Evolutionary conservation across 2,797 vertebrate species (phyloP), one percentile per base, ranked within the genome.

Genomic region (Aeoliscus strigatus): DNA sequence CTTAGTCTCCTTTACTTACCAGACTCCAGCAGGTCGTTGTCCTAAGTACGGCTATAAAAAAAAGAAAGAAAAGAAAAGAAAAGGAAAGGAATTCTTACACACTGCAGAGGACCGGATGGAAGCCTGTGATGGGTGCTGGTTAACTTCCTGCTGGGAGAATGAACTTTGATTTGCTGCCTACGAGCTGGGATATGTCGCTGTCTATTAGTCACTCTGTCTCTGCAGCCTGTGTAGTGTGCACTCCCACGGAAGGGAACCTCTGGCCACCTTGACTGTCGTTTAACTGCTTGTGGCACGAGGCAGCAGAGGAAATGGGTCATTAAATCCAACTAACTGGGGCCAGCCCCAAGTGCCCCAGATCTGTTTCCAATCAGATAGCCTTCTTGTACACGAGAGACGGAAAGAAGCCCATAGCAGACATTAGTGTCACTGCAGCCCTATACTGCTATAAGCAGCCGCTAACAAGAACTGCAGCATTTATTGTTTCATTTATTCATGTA

Each of bases 291-390:
- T 86, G 87, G 89, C 85, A 85, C 75, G 80, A 86, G 75, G 82
- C 80, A 73, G 79, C 67, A 54, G 78, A 89, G 86, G 86, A 90
- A 90, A 88, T 86, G 85, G 86, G 84, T 88, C 85, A 88, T 89
- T 90, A 90, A 88, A 88, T 87, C 77, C 85, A 87, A 86, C 80
- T 75, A 87, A 83, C 81, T 73, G 72, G 77, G 84, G 81, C 82
- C 75, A 66, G 61, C 64, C 81, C 82, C 81, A 73, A 69, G 82
- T 79, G 85, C 77, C 84, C 85, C 82, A 82, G 83, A 84, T 86
- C 86, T 87, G 87, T 87, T 88, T 87, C 83, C 85, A 86, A 87
- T 89, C 86, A 88, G 85, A 87, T 84, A 83, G 84, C 81, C 85
- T 84, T 87, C 79, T 83, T 86, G 80, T 70, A 80, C 72, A 75